These are phyloP conservation scores for Nyctibius grandis DNA, from an alignment of 2,797 vertebrate genomes.

Conservation along the genomic window DNA sequence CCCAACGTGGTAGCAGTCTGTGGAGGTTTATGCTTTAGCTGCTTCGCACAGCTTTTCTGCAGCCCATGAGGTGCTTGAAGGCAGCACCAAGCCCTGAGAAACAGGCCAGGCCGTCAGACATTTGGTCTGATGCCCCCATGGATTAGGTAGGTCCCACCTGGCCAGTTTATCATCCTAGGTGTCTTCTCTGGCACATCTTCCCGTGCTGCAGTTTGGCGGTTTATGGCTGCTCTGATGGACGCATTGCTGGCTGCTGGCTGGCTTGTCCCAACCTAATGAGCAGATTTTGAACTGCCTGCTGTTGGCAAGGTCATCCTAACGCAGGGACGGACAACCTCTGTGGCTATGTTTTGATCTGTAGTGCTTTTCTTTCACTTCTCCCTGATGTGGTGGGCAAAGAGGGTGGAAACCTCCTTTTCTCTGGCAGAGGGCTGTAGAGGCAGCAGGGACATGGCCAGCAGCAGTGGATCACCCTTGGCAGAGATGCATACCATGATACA, in stretches of 20 bases:
- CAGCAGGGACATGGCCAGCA: neutral
- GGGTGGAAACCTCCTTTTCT: neutral
- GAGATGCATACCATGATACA: neutral
- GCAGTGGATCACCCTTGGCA: neutral
- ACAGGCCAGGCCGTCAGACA: neutral
- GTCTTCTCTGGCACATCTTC: neutral
- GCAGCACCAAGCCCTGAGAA: neutral
- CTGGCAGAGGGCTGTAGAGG: neutral
- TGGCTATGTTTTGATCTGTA: neutral
- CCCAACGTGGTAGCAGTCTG: neutral
- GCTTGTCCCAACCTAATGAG: neutral
- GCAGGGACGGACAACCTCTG: neutral
- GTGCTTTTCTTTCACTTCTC: neutral
- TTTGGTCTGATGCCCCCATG: neutral
- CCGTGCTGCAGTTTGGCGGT: neutral
- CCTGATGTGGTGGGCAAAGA: neutral
- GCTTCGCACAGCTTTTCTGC: neutral
- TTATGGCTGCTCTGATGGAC: neutral
- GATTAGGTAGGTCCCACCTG: neutral
- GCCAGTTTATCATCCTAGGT: neutral
- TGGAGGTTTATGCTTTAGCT: neutral
- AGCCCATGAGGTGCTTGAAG: accelerated
- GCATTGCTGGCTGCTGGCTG: neutral
- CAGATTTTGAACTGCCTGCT: neutral
- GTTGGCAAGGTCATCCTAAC: neutral